phyloP scores from a whole-genome alignment of 2,113 vertebrate species.

The Pleuronectes platessa region DNA sequence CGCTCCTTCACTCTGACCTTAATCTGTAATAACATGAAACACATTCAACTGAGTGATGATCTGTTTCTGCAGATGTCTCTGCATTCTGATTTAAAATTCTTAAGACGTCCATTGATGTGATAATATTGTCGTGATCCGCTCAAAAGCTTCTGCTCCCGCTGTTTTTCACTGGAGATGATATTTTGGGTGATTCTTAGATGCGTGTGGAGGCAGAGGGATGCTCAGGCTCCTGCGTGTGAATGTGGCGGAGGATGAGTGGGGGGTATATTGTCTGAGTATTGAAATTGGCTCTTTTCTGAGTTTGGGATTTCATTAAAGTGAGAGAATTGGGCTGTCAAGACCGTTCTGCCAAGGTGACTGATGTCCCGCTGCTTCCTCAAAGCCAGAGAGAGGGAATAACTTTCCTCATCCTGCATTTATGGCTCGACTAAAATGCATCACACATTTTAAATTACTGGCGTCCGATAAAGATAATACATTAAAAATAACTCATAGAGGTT shows the following conservation, averaged over 20 bases:
- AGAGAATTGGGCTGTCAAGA: slow-evolving; percentile 64
- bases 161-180: slow-evolving; percentile 59
- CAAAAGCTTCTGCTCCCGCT: slow-evolving; percentile 56
- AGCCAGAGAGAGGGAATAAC: slow-evolving; percentile 53
- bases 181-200: slow-evolving; percentile 52
- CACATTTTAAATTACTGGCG: slow-evolving; percentile 54
- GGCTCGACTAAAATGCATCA: slow-evolving; percentile 46
- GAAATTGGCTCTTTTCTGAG: slow-evolving; percentile 64
- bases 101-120: slow-evolving; percentile 43
- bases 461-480: slow-evolving; percentile 67
- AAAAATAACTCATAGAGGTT: slow-evolving; percentile 51
- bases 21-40: too few relatives aligned
- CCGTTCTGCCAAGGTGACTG: slow-evolving; percentile 63
- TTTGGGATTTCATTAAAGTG: slow-evolving; percentile 74
- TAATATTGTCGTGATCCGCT: slow-evolving; percentile 55
- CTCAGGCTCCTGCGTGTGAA: slow-evolving; percentile 31
- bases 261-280: slow-evolving; percentile 66
- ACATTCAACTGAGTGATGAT: too few relatives aligned
- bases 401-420: slow-evolving; percentile 40
- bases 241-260: slow-evolving; percentile 39
- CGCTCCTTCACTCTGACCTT: too few relatives aligned
- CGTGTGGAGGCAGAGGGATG: slow-evolving; percentile 17
- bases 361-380: slow-evolving; percentile 57
- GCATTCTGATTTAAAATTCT: slow-evolving; percentile 14
- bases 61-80: background rate